These are phyloP conservation scores for Mellilla xanthometata DNA, from an alignment of 2,888 invertebrate species.

Conservation along the genomic window DNA sequence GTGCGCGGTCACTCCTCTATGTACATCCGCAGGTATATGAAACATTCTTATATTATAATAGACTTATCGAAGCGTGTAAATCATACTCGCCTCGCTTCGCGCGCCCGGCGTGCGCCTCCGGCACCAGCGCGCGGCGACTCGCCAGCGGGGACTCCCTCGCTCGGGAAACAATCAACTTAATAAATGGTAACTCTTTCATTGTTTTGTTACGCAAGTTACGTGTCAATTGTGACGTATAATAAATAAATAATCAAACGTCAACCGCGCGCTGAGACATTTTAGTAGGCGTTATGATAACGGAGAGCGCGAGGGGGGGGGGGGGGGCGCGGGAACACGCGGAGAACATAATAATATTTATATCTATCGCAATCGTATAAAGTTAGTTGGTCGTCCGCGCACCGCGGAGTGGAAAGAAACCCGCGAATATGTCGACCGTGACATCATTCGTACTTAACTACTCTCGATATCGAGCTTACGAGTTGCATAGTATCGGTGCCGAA, in stretches of 20 bases:
- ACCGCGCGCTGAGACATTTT: too few relatives aligned
- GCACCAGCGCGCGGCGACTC: too few relatives aligned
- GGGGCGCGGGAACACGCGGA: constrained; percentile 4
- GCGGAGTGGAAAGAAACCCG: constrained; percentile 29
- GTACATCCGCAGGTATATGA: constrained; percentile 16
- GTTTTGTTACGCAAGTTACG: too few relatives aligned
- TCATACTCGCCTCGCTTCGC: constrained; percentile 18
- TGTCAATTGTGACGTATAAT: too few relatives aligned
- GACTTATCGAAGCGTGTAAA: constrained; percentile 40
- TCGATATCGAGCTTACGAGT: constrained; percentile 43
- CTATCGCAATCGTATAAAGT: constrained; percentile 40
- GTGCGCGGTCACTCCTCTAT: constrained; percentile 6
- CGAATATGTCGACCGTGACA: constrained; percentile 38
- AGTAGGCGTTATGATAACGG: too few relatives aligned
- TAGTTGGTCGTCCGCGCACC: constrained; percentile 50
- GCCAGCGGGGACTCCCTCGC: too few relatives aligned
- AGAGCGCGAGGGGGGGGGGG: neutral
- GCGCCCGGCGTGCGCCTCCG: constrained; percentile 15
- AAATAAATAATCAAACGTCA: too few relatives aligned
- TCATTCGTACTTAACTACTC: constrained; percentile 28
- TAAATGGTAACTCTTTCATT: too few relatives aligned
- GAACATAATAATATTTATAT: constrained; percentile 12
- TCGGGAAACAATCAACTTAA: too few relatives aligned
- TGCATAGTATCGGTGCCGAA: constrained; percentile 24
- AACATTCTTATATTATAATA: constrained; percentile 28